Evolutionary conservation across 2,888 invertebrate genomes (phyloP), one percentile per base, ranked within the genome.

Genomic region (Eupelmus urozonus): DNA sequence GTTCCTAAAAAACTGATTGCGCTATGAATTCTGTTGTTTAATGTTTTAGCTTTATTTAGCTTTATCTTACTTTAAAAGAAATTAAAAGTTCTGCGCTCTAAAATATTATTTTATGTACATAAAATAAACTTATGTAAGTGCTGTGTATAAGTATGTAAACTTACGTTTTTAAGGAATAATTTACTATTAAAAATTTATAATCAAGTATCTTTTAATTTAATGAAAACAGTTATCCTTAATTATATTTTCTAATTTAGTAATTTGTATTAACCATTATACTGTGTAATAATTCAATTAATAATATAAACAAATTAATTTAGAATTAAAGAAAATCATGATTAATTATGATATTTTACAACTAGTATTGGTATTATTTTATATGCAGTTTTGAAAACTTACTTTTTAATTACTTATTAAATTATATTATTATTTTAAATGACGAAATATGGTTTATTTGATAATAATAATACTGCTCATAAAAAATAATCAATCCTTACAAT

Each of bases 81-180:
- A 13, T 16, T 0, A 57, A 60, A 55, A 67, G 69, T 78, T 69
- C 65, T 79, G 78, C 55, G 75, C 78, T 57, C 63, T 76, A 75
- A 49, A 60, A 67, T 71, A 63, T 81, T 80, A 73, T 49, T 49
- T n/a, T 49, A 20, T 76, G 80, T 81, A 79, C 78, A 78, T 81
- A 80, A 81, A 53, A 65, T 59, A 59, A 13, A 65, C 77, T 82
- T 82, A 70, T 75, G 72, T 67, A 74, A 82, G 40, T 63, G 20
- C 69, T 73, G 45, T 76, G 65, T 59, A 59, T 63, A 76, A 66
- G 70, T 80, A 73, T 73, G 67, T 69, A 79, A 72, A 66, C 18
- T 7, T 80, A 80, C 79, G 81, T 80, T 76, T 81, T 71, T 76
- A 80, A 77, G 29, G 16, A 82, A 76, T 63, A 78, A 79, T 70